A percentile compares a stretch with the other conserved stretches of the same genome.
phyloP scores from a whole-genome alignment of 2,113 vertebrate species.

The Fregetta grallaria region DNA sequence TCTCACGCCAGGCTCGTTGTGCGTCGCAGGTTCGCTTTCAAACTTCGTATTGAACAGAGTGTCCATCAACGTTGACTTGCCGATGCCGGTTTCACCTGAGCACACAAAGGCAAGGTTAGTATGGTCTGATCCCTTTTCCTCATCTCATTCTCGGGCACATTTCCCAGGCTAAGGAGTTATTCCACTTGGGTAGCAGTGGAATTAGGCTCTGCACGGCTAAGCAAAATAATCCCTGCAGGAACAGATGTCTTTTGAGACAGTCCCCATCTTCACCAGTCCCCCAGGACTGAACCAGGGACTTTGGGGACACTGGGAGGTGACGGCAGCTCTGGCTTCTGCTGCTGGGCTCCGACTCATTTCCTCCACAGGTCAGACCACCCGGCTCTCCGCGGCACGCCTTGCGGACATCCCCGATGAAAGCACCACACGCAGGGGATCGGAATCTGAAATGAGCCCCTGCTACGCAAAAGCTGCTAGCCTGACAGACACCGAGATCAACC shows the following conservation, averaged over 20 bases:
- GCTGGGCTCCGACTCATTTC: background rate
- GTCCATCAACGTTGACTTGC: constrained; percentile 84
- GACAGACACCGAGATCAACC: background rate
- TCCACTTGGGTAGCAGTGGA: background rate
- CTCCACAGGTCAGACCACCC: accelerated
- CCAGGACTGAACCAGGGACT: background rate
- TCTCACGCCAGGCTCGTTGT: constrained; percentile 80
- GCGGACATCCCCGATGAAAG: background rate
- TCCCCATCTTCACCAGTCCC: background rate
- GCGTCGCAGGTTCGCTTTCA: constrained; percentile 80
- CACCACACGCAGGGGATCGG: accelerated
- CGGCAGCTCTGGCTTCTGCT: background rate
- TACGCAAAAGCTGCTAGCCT: background rate
- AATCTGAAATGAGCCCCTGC: background rate
- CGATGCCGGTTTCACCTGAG: constrained; percentile 81
- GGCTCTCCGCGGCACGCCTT: background rate
- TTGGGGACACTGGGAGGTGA: accelerated
- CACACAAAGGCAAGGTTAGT: background rate
- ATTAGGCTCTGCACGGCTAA: accelerated
- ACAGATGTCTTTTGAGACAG: background rate
- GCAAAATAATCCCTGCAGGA: background rate
- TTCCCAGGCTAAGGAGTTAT: background rate
- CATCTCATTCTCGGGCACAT: accelerated
- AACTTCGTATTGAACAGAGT: constrained; percentile 86
- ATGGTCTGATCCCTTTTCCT: accelerated